phyloP scores from a whole-genome alignment of 37 sponge, comb jelly and placozoan genomes.

The Amphimedon queenslandica region DNA sequence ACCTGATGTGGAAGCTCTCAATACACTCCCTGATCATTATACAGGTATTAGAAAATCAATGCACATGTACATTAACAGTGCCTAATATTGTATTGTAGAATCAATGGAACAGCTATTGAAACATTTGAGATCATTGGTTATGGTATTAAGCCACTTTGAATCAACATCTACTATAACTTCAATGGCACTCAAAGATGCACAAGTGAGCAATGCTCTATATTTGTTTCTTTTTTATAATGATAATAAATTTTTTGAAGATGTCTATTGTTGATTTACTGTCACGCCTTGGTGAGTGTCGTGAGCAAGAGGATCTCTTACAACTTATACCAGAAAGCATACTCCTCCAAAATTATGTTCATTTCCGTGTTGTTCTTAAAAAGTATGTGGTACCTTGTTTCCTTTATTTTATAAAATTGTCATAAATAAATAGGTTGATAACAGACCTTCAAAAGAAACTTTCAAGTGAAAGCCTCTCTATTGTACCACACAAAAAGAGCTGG shows the following conservation, averaged over 20 bases:
- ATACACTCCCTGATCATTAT: constrained; percentile 18
- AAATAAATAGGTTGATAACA: background rate
- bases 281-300: constrained; percentile 6
- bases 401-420: background rate
- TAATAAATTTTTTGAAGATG: constrained; percentile 5
- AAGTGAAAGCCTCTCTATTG: constrained; percentile 5
- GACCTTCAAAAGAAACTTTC: background rate
- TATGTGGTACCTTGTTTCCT: constrained; percentile 5
- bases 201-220: constrained; percentile 10
- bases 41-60: constrained; percentile 11
- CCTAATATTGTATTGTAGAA: background rate
- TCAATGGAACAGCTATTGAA: constrained; percentile 21
- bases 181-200: constrained; percentile 13
- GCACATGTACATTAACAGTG: background rate
- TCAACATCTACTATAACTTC: constrained; percentile 19
- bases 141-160: constrained; percentile 29
- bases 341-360: constrained; percentile 44
- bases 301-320: constrained; percentile 7
- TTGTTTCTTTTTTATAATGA: background rate
- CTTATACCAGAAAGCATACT: constrained; percentile 30
- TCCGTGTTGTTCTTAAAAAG: constrained; percentile 40
- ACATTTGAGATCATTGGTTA: constrained; percentile 15
- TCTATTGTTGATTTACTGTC: constrained; percentile 19
- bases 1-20: constrained; percentile 22
- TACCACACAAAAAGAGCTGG: constrained; percentile 9